Evolutionary conservation across 2,888 invertebrate species (phyloP).

Genomic region (Alcis repandata): DNA sequence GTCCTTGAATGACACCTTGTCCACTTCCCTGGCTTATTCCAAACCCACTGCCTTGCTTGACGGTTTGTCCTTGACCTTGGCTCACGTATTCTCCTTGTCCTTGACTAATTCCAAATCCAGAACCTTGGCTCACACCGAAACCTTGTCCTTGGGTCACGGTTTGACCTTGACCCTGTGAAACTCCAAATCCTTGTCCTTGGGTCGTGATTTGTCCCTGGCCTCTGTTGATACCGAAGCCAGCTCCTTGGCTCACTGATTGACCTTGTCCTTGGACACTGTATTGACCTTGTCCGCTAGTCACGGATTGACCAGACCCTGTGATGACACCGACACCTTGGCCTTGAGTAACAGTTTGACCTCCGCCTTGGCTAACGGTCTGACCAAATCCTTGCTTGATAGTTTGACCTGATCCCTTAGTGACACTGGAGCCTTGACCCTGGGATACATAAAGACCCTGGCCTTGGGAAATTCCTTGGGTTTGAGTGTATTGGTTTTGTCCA

Average conservation of each 20-base stretch:
- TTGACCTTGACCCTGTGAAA: slow-evolving; percentile 40
- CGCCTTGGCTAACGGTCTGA: slow-evolving; percentile 46
- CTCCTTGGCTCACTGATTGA: slow-evolving; percentile 46
- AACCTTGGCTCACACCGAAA: slow-evolving; percentile 35
- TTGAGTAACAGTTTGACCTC: slow-evolving; percentile 41
- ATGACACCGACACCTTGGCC: slow-evolving; percentile 43
- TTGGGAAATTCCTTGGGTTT: slow-evolving; percentile 50
- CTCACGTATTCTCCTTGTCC: slow-evolving; percentile 47
- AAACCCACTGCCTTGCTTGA: slow-evolving; percentile 34
- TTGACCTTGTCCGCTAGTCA: slow-evolving; percentile 36
- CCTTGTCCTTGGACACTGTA: slow-evolving; percentile 38
- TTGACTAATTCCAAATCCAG: slow-evolving; percentile 42
- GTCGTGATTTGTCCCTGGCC: slow-evolving; percentile 44
- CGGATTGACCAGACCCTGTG: slow-evolving; percentile 41
- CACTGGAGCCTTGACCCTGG: slow-evolving; percentile 44
- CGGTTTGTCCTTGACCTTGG: slow-evolving; percentile 37
- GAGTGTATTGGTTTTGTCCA: slow-evolving; percentile 46
- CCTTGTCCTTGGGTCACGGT: slow-evolving; percentile 43
- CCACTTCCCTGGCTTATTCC: slow-evolving; percentile 35
- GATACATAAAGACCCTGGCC: slow-evolving; percentile 39
- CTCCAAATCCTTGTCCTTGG: slow-evolving; percentile 42
- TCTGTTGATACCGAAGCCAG: slow-evolving; percentile 37
- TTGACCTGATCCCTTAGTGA: slow-evolving; percentile 44
- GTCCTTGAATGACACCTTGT: slow-evolving; percentile 2
- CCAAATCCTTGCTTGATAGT: slow-evolving; percentile 44